Conservation (phyloP, 2,797 vertebrate genomes). For the Sebastes iracundus region DNA sequence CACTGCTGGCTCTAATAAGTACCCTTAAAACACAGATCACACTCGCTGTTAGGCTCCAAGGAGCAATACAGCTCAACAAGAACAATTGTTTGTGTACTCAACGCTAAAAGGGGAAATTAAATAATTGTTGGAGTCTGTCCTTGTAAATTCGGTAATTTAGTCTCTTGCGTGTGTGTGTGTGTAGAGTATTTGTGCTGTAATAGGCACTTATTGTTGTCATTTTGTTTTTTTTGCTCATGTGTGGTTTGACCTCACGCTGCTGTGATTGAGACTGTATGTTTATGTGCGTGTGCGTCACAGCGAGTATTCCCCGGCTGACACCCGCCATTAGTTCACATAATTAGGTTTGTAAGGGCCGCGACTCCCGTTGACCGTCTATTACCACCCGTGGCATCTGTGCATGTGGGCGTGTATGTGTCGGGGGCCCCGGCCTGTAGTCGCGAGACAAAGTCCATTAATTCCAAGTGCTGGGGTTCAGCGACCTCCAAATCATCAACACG, state of each 20-base stretch:
- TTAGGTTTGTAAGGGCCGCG: constrained; percentile 69
- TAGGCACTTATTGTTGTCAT: background rate
- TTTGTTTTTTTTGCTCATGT: background rate
- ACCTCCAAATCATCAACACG: constrained; percentile 72
- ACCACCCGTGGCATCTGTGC: constrained; percentile 55
- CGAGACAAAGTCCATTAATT: constrained; percentile 74
- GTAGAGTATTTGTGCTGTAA: background rate
- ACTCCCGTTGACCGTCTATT: constrained; percentile 70
- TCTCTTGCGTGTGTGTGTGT: background rate
- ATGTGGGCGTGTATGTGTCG: constrained; percentile 26
- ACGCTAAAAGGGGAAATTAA: constrained; percentile 38
- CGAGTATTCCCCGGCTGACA: constrained; percentile 32
- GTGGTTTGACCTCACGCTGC: background rate
- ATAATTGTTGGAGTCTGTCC: constrained; percentile 8
- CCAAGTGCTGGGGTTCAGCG: constrained; percentile 48
- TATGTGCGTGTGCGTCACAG: constrained; percentile 2
- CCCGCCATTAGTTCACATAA: constrained; percentile 64
- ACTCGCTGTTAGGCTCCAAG: constrained; percentile 23
- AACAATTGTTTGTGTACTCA: constrained; percentile 41
- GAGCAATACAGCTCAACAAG: constrained; percentile 31
- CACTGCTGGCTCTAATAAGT: constrained; percentile 27
- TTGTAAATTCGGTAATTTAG: background rate
- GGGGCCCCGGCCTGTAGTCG: constrained; percentile 29
- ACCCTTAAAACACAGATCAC: constrained; percentile 35
- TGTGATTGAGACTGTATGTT: constrained; percentile 13